A percentile compares a stretch with the other conserved stretches of the same genome.
Conservation (phyloP, 2,888 invertebrate species). For the Sclerodermus sp. region DNA sequence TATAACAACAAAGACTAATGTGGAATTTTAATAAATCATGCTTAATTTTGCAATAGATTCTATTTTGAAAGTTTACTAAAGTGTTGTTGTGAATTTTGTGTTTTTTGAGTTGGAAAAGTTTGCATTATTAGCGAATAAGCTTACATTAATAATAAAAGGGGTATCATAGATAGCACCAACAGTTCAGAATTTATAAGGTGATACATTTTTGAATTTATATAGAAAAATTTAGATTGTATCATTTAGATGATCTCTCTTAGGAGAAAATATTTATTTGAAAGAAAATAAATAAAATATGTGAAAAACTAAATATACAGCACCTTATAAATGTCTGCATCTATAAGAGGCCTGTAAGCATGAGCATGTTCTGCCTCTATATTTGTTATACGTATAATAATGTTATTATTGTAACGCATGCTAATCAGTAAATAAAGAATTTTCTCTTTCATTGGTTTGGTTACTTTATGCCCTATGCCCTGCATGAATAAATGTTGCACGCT, state of each 20-base stretch:
- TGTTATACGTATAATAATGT: constrained; percentile 32
- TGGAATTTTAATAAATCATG: background rate
- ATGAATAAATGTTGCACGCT: constrained; percentile 39
- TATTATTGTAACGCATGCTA: constrained; percentile 52
- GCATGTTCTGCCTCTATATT: constrained; percentile 44
- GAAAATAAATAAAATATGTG: background rate
- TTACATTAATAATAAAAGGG: background rate
- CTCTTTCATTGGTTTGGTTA: constrained; percentile 50
- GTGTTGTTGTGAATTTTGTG: background rate
- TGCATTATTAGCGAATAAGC: background rate
- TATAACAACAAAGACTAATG: too few relatives aligned
- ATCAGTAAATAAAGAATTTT: constrained; percentile 49
- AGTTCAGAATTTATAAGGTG: background rate
- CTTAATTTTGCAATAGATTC: background rate
- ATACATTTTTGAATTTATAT: background rate
- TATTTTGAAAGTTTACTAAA: background rate
- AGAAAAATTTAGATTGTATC: too few relatives aligned
- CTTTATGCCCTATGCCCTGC: constrained; percentile 46
- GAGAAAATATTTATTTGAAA: background rate
- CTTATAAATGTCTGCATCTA: constrained; percentile 17
- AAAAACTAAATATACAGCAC: too few relatives aligned
- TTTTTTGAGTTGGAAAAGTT: background rate
- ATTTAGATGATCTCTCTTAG: too few relatives aligned
- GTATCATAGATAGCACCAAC: background rate
- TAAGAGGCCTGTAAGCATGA: constrained; percentile 34